Percentiles rank a stretch among this genome's conserved stretches.
phyloP scores from a whole-genome alignment of 2,797 vertebrate species.

The Euthynnus affinis region DNA sequence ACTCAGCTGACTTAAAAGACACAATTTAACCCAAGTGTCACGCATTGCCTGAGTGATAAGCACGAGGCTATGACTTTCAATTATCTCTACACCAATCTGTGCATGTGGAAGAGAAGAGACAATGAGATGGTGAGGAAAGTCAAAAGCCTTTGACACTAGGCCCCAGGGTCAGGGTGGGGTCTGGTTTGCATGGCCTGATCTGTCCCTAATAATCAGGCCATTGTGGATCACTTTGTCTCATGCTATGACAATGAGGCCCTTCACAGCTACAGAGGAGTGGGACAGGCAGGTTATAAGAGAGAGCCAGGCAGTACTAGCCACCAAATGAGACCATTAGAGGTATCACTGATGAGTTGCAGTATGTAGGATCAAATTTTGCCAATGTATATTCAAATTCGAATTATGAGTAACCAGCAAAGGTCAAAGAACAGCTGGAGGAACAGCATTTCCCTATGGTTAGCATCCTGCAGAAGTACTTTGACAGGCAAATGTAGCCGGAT shows the following conservation, averaged over 20 bases:
- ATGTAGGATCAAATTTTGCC: background rate
- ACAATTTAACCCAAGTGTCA: background rate
- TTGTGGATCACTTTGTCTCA: constrained; percentile 73
- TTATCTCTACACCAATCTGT: constrained; percentile 30
- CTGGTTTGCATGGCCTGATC: constrained; percentile 77
- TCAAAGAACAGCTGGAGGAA: constrained; percentile 53
- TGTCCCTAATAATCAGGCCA: constrained; percentile 61
- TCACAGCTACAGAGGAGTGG: constrained; percentile 58
- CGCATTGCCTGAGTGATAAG: background rate
- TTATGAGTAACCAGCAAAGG: constrained; percentile 23
- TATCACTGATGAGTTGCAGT: background rate
- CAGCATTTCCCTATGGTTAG: constrained; percentile 69
- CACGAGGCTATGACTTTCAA: constrained; percentile 7
- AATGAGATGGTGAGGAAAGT: constrained; percentile 39
- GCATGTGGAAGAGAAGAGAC: constrained; percentile 14
- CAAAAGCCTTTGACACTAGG: constrained; percentile 42
- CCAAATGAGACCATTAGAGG: constrained; percentile 25
- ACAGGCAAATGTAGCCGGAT: constrained; percentile 79
- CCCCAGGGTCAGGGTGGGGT: constrained; percentile 58
- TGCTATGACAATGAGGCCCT: constrained; percentile 71
- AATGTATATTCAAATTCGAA: constrained; percentile 7
- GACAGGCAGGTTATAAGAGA: constrained; percentile 26
- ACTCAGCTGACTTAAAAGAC: constrained; percentile 4
- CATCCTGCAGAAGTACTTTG: constrained; percentile 76
- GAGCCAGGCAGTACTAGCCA: constrained; percentile 37